Conservation (phyloP, 37 sponge, comb jelly and placozoan genomes). For the Aphrocallistes beatrix region DNA sequence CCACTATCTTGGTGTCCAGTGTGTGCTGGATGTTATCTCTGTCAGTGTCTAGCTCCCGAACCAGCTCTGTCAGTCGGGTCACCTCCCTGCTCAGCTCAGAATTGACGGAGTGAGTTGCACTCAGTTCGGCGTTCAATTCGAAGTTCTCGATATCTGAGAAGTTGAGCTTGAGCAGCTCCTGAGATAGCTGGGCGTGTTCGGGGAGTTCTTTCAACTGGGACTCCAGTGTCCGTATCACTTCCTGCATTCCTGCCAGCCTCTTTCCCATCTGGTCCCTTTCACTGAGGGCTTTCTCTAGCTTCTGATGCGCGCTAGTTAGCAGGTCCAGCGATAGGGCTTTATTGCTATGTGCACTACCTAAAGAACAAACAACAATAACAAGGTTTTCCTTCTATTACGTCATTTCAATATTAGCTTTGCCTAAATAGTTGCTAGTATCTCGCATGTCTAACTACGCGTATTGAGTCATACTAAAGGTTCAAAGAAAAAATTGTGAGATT, state of each 20-base stretch:
- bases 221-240: conserved; percentile 33
- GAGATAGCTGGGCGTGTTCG: conserved; percentile 35
- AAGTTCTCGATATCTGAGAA: not conserved
- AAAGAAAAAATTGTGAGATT: too few relatives aligned
- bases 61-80: not conserved
- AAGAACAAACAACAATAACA: too few relatives aligned
- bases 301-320: conserved; percentile 22
- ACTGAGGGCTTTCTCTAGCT: not conserved
- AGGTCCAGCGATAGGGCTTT: not conserved
- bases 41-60: not conserved
- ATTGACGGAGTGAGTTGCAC: not conserved
- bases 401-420: too few relatives aligned
- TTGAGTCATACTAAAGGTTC: too few relatives aligned
- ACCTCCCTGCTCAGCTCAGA: not conserved
- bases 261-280: not conserved
- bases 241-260: conserved; percentile 26
- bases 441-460: too few relatives aligned
- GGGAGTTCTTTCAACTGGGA: conserved; percentile 38
- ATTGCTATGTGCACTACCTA: too few relatives aligned
- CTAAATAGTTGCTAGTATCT: too few relatives aligned
- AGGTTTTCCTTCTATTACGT: too few relatives aligned
- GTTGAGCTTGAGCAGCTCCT: conserved; percentile 31
- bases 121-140: not conserved
- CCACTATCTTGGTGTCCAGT: not conserved
- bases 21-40: not conserved